Evolutionary conservation across 2,113 vertebrate species (phyloP).

Genomic region (Melanerpes aurifrons): DNA sequence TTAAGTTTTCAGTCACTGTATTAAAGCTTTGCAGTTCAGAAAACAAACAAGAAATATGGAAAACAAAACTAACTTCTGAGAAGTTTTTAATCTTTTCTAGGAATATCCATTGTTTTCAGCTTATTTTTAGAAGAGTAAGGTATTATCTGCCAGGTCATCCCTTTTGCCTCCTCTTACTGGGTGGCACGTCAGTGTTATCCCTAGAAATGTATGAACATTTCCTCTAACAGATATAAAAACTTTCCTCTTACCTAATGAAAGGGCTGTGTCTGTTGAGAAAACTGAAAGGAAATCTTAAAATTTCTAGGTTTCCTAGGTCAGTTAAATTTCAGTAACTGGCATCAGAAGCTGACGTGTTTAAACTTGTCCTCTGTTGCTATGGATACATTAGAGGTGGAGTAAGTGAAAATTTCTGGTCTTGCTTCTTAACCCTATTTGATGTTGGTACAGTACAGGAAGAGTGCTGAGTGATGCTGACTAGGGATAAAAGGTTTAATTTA

Average conservation of each 20-base stretch:
- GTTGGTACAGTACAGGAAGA: not conserved
- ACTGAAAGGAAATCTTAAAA: not conserved
- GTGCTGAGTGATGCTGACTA: not conserved
- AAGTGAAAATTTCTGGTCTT: not conserved
- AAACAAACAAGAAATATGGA: not conserved
- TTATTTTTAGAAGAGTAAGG: not conserved
- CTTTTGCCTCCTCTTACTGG: not conserved
- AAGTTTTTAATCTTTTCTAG: not conserved
- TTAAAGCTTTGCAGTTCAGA: not conserved
- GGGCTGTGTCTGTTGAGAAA: not conserved
- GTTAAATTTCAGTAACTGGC: not conserved
- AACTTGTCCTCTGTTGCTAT: not conserved
- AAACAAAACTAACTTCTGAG: not conserved
- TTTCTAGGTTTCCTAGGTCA: not conserved
- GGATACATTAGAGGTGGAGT: not conserved
- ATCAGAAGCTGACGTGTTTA: not conserved
- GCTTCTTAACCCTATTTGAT: not conserved
- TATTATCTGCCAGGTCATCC: not conserved
- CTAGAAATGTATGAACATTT: not conserved
- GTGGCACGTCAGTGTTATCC: not conserved
- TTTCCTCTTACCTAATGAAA: not conserved
- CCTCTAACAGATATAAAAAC: accelerated
- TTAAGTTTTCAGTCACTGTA: not conserved
- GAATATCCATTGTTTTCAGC: not conserved
- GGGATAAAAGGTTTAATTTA: not conserved